A percentile compares a stretch with the other conserved stretches of the same genome.
phyloP scores from a whole-genome alignment of 2,113 vertebrate species.

The Phrynosoma blainvillii region DNA sequence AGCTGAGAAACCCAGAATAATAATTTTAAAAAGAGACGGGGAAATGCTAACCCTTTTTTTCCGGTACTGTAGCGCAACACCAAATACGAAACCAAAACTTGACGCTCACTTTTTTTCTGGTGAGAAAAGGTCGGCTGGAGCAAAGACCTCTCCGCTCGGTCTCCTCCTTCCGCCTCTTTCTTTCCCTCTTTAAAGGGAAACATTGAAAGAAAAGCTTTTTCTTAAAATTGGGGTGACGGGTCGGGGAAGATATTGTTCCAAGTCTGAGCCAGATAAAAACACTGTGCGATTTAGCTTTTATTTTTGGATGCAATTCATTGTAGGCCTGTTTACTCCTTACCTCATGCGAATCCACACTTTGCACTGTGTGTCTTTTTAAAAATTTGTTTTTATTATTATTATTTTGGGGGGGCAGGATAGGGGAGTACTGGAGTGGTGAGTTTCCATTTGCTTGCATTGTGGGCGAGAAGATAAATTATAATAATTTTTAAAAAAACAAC shows the following conservation, averaged over 20 bases:
- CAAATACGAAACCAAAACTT: conserved; percentile 63
- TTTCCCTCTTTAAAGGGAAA: not conserved
- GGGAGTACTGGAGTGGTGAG: conserved; percentile 20
- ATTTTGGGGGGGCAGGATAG: conserved; percentile 59
- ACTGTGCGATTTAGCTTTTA: conserved; percentile 2
- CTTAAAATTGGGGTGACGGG: conserved; percentile 13
- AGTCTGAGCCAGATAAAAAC: conserved; percentile 32
- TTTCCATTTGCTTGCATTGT: conserved; percentile 23
- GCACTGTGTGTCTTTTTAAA: conserved; percentile 68
- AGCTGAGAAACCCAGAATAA: too few relatives aligned
- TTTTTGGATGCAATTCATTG: conserved; percentile 11
- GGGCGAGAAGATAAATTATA: conserved; percentile 48
- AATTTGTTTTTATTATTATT: conserved; percentile 16
- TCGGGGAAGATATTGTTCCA: not conserved
- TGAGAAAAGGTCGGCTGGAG: not conserved
- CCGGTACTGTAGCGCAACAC: conserved; percentile 20
- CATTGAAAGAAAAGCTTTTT: conserved; percentile 51
- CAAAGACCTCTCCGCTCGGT: not conserved
- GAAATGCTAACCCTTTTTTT: not conserved
- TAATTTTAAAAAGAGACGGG: too few relatives aligned
- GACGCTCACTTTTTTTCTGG: not conserved
- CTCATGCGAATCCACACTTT: conserved; percentile 72
- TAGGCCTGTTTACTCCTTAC: conserved; percentile 64
- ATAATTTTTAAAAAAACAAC: not conserved
- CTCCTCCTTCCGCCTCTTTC: not conserved